A percentile compares a stretch with the other conserved stretches of the same genome.
These are phyloP conservation scores for Austrolebias charrua DNA, from an alignment of 2,797 vertebrate species.

Conservation along the genomic window DNA sequence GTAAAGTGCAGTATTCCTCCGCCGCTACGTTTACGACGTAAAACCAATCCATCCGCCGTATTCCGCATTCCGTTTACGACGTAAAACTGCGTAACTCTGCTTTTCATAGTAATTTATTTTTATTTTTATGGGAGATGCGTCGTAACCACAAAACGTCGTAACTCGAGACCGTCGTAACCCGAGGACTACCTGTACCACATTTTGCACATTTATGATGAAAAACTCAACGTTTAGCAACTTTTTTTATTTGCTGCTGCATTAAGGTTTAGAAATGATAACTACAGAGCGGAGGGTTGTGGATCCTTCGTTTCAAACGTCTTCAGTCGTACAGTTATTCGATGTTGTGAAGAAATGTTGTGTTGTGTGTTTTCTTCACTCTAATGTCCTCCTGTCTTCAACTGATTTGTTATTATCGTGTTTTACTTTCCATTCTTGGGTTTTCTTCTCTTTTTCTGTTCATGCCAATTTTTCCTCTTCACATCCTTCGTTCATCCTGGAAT, in stretches of 20 bases:
- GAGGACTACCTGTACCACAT: too few relatives aligned
- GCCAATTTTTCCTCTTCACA: conserved; percentile 37
- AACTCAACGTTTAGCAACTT: too few relatives aligned
- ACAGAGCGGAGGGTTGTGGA: neutral
- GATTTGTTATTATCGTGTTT: conserved; percentile 63
- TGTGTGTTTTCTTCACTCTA: conserved; percentile 19
- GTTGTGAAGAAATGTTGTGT: conserved; percentile 1
- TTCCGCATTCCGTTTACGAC: too few relatives aligned
- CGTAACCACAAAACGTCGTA: too few relatives aligned
- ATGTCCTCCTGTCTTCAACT: conserved; percentile 38
- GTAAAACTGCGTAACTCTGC: too few relatives aligned
- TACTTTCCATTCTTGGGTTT: conserved; percentile 68
- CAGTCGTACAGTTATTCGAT: neutral
- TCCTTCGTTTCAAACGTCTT: neutral
- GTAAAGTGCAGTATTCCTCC: too few relatives aligned
- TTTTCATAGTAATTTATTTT: too few relatives aligned
- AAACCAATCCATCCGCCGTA: too few relatives aligned
- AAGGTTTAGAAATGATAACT: neutral
- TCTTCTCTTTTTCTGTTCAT: conserved; percentile 58
- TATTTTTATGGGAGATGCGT: too few relatives aligned
- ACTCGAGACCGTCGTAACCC: too few relatives aligned
- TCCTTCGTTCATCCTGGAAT: conserved; percentile 53
- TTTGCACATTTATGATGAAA: neutral
- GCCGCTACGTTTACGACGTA: too few relatives aligned
- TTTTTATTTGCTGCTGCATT: neutral